These are phyloP conservation scores for Semotilus atromaculatus DNA, from an alignment of 2,797 vertebrate species.

Conservation along the genomic window DNA sequence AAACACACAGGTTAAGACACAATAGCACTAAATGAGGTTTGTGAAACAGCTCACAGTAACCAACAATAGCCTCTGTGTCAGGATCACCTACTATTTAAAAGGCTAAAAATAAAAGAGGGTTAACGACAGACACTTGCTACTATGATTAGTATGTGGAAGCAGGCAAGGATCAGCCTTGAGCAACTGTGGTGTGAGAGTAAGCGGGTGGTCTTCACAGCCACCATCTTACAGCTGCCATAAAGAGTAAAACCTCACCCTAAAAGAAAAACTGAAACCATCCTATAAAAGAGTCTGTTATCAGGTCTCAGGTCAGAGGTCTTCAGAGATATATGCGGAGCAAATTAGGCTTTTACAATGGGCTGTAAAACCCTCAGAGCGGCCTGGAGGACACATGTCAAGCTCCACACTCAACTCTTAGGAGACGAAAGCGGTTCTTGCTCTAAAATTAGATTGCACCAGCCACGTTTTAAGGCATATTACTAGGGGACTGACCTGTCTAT, in stretches of 20 bases:
- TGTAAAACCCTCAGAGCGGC: neutral
- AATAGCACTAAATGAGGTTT: constrained; percentile 10
- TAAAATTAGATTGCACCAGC: neutral
- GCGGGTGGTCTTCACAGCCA: constrained; percentile 60
- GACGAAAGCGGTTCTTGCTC: neutral
- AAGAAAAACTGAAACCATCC: constrained; percentile 41
- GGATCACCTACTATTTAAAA: constrained; percentile 66
- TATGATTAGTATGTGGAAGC: constrained; percentile 69
- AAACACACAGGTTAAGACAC: neutral
- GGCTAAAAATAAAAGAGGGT: constrained; percentile 73
- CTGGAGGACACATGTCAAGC: neutral
- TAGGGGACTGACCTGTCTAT: neutral
- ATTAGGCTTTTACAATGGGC: neutral
- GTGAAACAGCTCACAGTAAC: constrained; percentile 12
- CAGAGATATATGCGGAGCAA: constrained; percentile 4
- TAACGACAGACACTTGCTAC: constrained; percentile 70
- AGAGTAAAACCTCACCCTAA: constrained; percentile 53
- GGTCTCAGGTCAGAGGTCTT: constrained; percentile 4
- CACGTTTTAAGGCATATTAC: neutral
- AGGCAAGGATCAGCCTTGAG: constrained; percentile 66
- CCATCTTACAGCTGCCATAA: constrained; percentile 51
- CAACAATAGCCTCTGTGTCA: constrained; percentile 31
- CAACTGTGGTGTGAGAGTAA: constrained; percentile 62
- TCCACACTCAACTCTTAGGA: neutral
- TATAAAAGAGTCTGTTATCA: constrained; percentile 27